Base-by-base conservation (phyloP, 35 echinoderm and acorn worm species). In the Patiria miniata region DNA sequence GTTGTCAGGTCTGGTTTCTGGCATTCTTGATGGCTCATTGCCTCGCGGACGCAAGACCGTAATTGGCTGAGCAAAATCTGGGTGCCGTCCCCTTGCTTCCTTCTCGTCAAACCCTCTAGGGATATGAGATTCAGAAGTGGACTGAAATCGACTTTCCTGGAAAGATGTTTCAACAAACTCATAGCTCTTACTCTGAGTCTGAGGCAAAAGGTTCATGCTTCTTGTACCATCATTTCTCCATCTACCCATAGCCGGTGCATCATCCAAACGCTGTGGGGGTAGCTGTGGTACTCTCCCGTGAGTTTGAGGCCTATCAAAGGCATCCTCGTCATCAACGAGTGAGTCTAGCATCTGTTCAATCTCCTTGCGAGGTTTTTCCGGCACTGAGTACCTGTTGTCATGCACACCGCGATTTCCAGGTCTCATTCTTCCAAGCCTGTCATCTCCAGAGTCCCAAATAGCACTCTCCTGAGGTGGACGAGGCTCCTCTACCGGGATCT, bases 361-460 rank as follows among this genome's bases (percentile, higher is more conserved):
- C 29, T 73, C 65, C 65, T 34, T 26, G 26, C 65, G 7, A 32
- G 65, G 34, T 16, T 36, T 73, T 26, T 73, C 65, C 8, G 65
- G 23, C 23, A 73, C 65, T 4, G 65, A 73, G 34, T 73, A 73
- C 26, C 65, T 73, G 65, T 34, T 73, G 65, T 73, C 34, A 0
- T 36, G 65, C 14, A 14, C 65, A 26, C 26, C 26, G 34, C 65
- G 65, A 36, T 30, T 0, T 26, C 9, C 58, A 9, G 7, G 65
- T 23, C 26, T 73, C 26, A 30, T 73, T 23, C 26, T 22, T 9
- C 29, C 34, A 47, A 4, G 42, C 42, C 42, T 47, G 26, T 73
- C 65, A 36, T 73, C 65, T 73, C 65, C 65, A 73, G 65, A 73
- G 65, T 73, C 65, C 65, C 65, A 73, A 26, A 73, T 34, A 0